Evolutionary conservation across 2,113 vertebrate species (phyloP), one percentile per base, ranked within the genome.

Genomic region (Brachyistius frenatus): DNA sequence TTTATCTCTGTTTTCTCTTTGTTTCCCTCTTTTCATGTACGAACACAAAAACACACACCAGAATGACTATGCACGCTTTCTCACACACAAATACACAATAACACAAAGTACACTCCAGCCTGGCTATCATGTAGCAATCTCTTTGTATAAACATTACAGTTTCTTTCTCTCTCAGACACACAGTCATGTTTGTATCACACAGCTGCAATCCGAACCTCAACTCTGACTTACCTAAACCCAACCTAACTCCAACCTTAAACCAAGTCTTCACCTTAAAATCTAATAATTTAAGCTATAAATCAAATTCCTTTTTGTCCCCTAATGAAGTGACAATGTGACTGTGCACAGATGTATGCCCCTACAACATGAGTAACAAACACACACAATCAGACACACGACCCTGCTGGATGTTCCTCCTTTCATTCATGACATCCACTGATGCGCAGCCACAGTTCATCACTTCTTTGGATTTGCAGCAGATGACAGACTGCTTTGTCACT

Each of bases 401-500:
- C 4, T 50, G 41, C 13, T 16, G 6, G 14, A 32, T 39, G 33
- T 49, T 31, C 7, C 31, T 31, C 14, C 31, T 5, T 7, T 11
- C 53, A 53, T 72, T 72, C 13, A 54, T 52, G 50, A 32, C 47
- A 47, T 30, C 32, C 39, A 54, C 11, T 50, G 32, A 74, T 41
- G 32, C 74, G 47, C 9, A 66, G 56, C 64, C 13, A 23, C 15
- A 33, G 47, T 49, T 72, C 72, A 46, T 58, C 66, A 67, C 73
- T 13, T 53, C 41, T 10, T 11, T 5, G 16, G 31, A 30, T 39
- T 62, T 0, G 13, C 39, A 46, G n/a, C 52, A 37, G 31, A 66
- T 76, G 46, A 85, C 44, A 56, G 57, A 71, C 52, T 50, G 15
- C 58, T 82, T 80, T 81, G 56, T 83, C n/a, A 57, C 23, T 50